Evolutionary conservation across 2,113 vertebrate species (phyloP).

Genomic region (Alligator sinensis): DNA sequence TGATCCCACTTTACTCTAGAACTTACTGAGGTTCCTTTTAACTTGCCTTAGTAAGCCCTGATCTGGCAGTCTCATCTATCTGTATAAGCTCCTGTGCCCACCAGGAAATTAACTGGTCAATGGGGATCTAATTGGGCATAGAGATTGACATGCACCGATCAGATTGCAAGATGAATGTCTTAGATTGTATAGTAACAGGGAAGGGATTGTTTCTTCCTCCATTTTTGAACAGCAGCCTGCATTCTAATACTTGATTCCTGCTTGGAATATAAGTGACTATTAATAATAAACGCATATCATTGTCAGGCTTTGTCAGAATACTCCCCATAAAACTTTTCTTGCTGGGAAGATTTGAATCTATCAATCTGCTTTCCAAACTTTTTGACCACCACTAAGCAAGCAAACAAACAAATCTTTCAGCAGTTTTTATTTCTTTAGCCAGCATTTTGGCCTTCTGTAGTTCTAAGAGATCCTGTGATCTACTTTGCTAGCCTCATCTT

Average conservation of each 20-base stretch:
- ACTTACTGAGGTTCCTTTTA: neutral
- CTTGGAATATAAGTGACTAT: neutral
- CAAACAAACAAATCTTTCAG: neutral
- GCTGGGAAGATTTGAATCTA: neutral
- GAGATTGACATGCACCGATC: neutral
- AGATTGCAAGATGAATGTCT: neutral
- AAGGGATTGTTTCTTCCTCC: neutral
- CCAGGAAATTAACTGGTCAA: neutral
- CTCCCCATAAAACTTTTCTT: neutral
- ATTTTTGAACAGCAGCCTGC: neutral
- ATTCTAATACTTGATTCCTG: neutral
- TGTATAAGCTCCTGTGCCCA: neutral
- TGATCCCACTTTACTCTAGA: neutral
- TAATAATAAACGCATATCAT: neutral
- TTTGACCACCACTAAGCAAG: neutral
- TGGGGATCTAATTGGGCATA: neutral
- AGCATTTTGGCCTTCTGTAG: neutral
- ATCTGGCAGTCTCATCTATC: neutral
- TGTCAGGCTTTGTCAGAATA: neutral
- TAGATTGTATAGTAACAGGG: neutral
- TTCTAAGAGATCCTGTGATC: neutral
- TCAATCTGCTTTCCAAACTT: neutral
- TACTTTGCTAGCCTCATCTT: neutral
- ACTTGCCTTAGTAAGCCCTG: rapidly evolving
- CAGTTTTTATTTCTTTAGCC: neutral